Base-by-base conservation (phyloP, 2,797 vertebrate genomes). In the Bovichtus variegatus region DNA sequence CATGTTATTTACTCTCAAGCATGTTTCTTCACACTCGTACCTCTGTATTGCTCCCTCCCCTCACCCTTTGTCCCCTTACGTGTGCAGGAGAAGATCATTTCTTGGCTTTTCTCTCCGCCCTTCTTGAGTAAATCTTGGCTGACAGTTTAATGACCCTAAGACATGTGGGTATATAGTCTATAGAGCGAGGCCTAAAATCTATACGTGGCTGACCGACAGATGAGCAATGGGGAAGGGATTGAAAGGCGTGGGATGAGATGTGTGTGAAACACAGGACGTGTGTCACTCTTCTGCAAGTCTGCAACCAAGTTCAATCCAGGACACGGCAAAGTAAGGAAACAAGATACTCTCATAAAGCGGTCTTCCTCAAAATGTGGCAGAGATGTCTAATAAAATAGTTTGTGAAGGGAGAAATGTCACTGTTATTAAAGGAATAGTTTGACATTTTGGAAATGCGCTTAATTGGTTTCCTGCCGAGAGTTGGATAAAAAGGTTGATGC, bases 81-180 rank as follows among this genome's bases (percentile, higher is more conserved):
- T 95, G 93, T 95, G 93, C 90, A 90, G 91, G 76, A 90, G 81
- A 85, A 94, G 94, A 95, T 96, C 84, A 95, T 96, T 95, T 94
- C 89, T 84, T 75, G 71, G 57, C 71, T 78, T 81, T 77, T 76
- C 82, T 77, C 70, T 82, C 59, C 57, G 16, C 82, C 84, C 86
- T 88, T 92, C 89, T 91, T 80, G 86, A 95, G 93, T 95, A 96
- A 96, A 97, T 96, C 93, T 91, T 86, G 71, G 90, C 79, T 94
- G 94, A 96, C 95, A 95, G 92, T 95, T 96, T 96, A 96, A 96
- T 96, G 93, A 91, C 91, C 87, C 92, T 86, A 63, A 95, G 91
- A 94, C 90, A 92, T 94, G 91, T 90, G 93, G 88, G 90, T 83
- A 74, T 80, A 57, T 71, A 90, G 89, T 92, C 92, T 57, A 0